Evolutionary conservation across 2,888 invertebrate genomes (phyloP).

Genomic region (Patella pellucida): DNA sequence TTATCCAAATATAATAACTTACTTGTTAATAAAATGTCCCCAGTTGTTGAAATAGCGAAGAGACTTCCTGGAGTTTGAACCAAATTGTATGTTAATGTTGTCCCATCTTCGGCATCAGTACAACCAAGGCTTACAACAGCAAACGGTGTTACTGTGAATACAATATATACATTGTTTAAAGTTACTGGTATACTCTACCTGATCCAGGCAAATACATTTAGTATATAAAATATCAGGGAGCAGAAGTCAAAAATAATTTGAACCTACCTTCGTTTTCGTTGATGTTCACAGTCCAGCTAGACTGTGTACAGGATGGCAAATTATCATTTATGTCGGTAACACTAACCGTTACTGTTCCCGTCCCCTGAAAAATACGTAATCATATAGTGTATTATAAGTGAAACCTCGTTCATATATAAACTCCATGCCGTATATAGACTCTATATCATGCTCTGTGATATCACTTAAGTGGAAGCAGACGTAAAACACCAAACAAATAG

Average conservation of each 20-base stretch:
- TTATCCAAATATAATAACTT: neutral
- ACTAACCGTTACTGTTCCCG: slow-evolving; percentile 51
- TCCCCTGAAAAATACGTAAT: slow-evolving; percentile 40
- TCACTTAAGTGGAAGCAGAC: too few relatives aligned
- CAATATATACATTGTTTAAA: neutral
- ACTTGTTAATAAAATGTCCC: neutral
- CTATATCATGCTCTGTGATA: slow-evolving; percentile 19
- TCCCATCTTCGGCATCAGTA: slow-evolving; percentile 36
- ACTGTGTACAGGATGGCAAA: slow-evolving; percentile 44
- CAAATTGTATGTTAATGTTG: slow-evolving; percentile 36
- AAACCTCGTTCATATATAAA: neutral
- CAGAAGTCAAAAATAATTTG: neutral
- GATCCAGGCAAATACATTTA: too few relatives aligned
- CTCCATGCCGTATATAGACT: neutral
- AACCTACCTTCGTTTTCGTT: slow-evolving; percentile 28
- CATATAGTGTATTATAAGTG: neutral
- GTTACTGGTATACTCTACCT: too few relatives aligned
- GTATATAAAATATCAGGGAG: too few relatives aligned
- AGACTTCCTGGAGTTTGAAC: slow-evolving; percentile 31
- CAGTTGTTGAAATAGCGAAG: slow-evolving; percentile 14
- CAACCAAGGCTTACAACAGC: slow-evolving; percentile 25
- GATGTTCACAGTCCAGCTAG: slow-evolving; percentile 25
- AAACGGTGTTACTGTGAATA: neutral
- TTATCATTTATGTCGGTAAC: slow-evolving; percentile 58
- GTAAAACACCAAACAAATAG: too few relatives aligned